Conservation (phyloP, 2,113 vertebrate species). For the Polyodon spathula region DNA sequence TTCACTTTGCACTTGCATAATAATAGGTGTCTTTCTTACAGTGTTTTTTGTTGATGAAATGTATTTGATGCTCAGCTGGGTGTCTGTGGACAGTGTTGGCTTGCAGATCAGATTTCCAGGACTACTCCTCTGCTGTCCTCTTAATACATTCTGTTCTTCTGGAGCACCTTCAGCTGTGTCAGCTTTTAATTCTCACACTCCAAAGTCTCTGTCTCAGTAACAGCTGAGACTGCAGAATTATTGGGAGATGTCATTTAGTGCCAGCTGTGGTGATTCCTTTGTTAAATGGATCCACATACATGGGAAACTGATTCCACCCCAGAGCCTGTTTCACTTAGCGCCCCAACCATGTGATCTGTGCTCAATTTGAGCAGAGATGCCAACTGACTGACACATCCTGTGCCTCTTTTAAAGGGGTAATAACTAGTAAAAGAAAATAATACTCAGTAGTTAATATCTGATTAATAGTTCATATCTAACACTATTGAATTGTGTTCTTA, state of each 20-base stretch:
- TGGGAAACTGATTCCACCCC: conserved; percentile 1
- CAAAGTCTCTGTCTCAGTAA: not conserved
- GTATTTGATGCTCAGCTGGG: too few species aligned
- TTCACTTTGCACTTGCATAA: too few species aligned
- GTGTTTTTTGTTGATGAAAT: too few species aligned
- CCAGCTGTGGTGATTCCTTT: conserved; percentile 5
- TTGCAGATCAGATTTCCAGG: not conserved
- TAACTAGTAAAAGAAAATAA: too few species aligned
- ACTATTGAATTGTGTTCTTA: too few species aligned
- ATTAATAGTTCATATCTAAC: too few species aligned
- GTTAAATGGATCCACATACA: not conserved
- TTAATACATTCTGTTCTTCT: not conserved
- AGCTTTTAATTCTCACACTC: conserved; percentile 6
- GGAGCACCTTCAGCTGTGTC: conserved; percentile 5
- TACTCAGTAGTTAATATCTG: too few species aligned
- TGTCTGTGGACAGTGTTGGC: too few species aligned
- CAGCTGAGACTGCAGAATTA: conserved; percentile 4
- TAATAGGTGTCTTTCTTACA: too few species aligned
- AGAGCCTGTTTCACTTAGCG: not conserved
- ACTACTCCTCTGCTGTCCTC: not conserved
- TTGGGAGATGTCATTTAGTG: not conserved
- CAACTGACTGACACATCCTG: not conserved
- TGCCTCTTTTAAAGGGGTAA: not conserved
- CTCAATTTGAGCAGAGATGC: not conserved
- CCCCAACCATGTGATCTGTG: not conserved